Conservation (phyloP, 2,888 invertebrate genomes). For the Pachydiplax longipennis region DNA sequence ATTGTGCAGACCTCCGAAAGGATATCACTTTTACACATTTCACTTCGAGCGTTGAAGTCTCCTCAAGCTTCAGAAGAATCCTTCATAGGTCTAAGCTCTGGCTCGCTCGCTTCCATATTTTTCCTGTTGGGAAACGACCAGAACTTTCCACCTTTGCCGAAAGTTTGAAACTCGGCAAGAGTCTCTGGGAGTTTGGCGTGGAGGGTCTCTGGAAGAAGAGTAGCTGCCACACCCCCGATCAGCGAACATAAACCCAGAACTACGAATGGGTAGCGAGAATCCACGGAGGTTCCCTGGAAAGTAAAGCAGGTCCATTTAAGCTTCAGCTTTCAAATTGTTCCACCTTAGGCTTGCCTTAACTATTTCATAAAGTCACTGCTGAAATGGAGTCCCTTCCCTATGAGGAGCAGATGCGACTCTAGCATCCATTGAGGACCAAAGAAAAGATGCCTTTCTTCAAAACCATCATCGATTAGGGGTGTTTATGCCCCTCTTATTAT, state of each 20-base stretch:
- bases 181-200: slow-evolving; percentile 71
- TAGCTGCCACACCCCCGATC: slow-evolving; percentile 61
- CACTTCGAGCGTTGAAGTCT: background rate
- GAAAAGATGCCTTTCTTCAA: too few species aligned
- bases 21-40: too few species aligned
- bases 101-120: background rate
- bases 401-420: too few species aligned
- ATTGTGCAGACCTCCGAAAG: too few species aligned
- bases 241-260: slow-evolving; percentile 60
- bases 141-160: slow-evolving; percentile 62
- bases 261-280: slow-evolving; percentile 60
- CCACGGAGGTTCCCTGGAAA: slow-evolving; percentile 59
- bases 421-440: too few species aligned
- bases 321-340: too few species aligned
- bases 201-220: slow-evolving; percentile 70
- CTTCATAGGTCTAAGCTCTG: background rate
- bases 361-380: too few species aligned
- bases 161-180: slow-evolving; percentile 67
- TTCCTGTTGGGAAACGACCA: slow-evolving; percentile 51
- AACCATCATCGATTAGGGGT: too few species aligned
- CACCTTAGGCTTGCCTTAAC: too few species aligned
- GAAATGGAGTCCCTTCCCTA: too few species aligned
- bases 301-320: background rate
- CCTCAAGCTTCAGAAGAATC: background rate
- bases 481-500: too few species aligned